Evolutionary conservation across 2,888 invertebrate species (phyloP).

Genomic region (Cephus nigrinus): DNA sequence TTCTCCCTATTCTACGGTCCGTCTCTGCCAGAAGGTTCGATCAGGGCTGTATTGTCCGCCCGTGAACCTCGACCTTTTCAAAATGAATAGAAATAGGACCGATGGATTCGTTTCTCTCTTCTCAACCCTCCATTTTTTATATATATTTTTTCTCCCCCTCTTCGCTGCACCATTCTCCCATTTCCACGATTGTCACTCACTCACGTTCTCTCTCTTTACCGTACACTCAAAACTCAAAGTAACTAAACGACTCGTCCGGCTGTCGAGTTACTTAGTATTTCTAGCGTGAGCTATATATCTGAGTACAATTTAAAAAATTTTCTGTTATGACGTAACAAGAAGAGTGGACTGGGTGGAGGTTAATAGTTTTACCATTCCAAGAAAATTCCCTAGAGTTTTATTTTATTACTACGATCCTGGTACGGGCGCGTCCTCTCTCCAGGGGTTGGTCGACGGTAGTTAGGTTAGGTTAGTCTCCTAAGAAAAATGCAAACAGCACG

Average conservation of each 20-base stretch:
- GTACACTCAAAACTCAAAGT: background rate
- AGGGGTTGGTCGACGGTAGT: conserved; percentile 18
- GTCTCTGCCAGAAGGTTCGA: conserved; percentile 2
- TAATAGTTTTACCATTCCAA: background rate
- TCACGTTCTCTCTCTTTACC: background rate
- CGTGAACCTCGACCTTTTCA: conserved; percentile 8
- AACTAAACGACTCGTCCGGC: background rate
- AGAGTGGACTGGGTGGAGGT: background rate
- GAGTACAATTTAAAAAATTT: background rate
- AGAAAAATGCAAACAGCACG: conserved; percentile 27
- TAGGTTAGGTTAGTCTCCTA: conserved; percentile 15
- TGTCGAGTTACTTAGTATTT: background rate
- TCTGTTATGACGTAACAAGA: background rate
- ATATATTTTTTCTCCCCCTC: background rate
- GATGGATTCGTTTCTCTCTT: conserved; percentile 3
- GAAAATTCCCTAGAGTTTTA: background rate
- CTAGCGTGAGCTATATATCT: background rate
- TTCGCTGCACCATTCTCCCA: conserved; percentile 5
- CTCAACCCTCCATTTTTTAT: conserved; percentile 2
- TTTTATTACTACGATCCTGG: background rate
- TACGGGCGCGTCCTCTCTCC: background rate
- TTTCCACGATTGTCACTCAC: conserved; percentile 6
- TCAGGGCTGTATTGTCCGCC: conserved; percentile 17
- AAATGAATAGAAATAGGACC: conserved; percentile 3
- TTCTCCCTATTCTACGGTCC: conserved; percentile 14